Conservation (phyloP, 2,113 vertebrate genomes). For the Microtus oregoni region DNA sequence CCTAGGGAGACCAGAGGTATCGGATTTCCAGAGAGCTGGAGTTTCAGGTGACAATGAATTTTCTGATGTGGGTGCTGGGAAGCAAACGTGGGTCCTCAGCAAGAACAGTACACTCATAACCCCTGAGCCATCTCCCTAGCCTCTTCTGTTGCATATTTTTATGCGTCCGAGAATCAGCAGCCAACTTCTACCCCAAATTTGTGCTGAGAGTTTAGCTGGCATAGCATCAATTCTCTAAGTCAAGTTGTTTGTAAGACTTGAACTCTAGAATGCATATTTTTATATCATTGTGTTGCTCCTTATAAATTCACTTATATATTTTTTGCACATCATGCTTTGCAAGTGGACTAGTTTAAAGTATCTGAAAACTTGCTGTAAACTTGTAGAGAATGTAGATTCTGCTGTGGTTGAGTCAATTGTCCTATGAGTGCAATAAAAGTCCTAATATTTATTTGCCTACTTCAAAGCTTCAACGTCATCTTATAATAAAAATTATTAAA, state of each 20-base stretch:
- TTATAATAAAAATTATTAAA: neutral
- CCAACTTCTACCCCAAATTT: neutral
- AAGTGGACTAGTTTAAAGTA: neutral
- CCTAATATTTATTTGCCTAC: neutral
- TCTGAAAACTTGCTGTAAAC: neutral
- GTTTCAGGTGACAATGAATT: neutral
- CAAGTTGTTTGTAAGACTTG: neutral
- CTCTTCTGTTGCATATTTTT: neutral
- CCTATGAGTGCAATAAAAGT: neutral
- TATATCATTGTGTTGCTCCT: neutral
- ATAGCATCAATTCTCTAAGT: neutral
- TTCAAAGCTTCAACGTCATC: neutral
- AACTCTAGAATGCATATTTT: neutral
- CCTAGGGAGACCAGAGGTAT: neutral
- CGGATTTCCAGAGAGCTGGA: neutral
- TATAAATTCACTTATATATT: neutral
- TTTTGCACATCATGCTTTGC: neutral
- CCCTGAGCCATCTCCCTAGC: neutral
- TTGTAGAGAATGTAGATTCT: neutral
- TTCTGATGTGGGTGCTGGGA: neutral
- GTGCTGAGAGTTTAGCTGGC: neutral
- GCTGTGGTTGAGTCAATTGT: neutral
- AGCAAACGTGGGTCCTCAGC: neutral
- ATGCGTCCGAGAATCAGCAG: neutral
- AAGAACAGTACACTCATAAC: neutral